These are phyloP conservation scores for Hypothenemus hampei DNA, from an alignment of 1,140 invertebrate species.

Conservation along the genomic window DNA sequence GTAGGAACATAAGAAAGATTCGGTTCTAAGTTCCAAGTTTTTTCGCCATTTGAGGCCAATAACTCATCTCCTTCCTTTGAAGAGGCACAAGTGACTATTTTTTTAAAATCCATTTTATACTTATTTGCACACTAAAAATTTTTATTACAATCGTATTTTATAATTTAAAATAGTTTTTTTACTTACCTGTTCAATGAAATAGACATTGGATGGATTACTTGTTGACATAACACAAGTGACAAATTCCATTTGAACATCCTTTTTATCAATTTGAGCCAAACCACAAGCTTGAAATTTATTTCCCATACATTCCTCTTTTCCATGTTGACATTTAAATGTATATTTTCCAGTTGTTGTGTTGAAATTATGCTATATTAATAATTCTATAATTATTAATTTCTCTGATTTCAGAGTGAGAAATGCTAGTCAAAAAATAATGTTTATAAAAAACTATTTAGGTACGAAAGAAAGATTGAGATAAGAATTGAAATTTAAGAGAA, in stretches of 20 bases:
- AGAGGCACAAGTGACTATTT: slow-evolving; percentile 17
- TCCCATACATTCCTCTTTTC: slow-evolving; percentile 57
- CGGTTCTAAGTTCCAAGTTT: slow-evolving; percentile 50
- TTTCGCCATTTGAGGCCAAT: slow-evolving; percentile 52
- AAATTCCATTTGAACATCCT: slow-evolving; percentile 47
- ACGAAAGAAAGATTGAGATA: no score
- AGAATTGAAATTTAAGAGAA: no score
- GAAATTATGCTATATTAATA: slow-evolving; percentile 18
- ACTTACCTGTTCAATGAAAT: slow-evolving; percentile 27
- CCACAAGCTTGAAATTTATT: slow-evolving; percentile 63
- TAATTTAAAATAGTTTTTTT: neutral
- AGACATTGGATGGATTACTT: slow-evolving; percentile 38
- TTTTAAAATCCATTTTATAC: slow-evolving; percentile 20
- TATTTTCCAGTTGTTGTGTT: slow-evolving; percentile 44
- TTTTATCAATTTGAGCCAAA: slow-evolving; percentile 47
- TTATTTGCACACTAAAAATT: slow-evolving; percentile 30
- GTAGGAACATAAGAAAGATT: slow-evolving; percentile 58
- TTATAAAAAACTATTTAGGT: no score
- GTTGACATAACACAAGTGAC: slow-evolving; percentile 53
- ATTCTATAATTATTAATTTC: no score
- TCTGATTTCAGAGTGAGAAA: no score
- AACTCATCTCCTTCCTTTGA: slow-evolving; percentile 48
- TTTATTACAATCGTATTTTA: neutral
- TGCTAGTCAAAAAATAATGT: no score
- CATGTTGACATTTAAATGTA: slow-evolving; percentile 63